These are phyloP conservation scores for Tauraco hartlaubi DNA, from an alignment of 2,797 vertebrate genomes.

Conservation along the genomic window DNA sequence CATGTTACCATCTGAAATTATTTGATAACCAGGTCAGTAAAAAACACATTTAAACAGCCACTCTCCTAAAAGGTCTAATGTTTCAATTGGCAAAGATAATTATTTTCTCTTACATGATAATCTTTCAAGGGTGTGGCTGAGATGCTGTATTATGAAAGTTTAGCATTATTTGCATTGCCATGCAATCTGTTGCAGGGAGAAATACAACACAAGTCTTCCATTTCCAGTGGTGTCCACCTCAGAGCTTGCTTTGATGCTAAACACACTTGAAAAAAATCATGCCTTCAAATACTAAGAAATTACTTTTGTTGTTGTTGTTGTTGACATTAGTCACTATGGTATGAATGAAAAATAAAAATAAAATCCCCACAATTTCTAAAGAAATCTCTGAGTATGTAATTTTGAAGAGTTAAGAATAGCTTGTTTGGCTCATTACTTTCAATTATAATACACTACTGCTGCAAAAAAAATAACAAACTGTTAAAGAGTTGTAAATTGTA, in stretches of 20 bases:
- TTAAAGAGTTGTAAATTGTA: not conserved
- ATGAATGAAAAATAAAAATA: not conserved
- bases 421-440: not conserved
- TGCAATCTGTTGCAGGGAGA: not conserved
- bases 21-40: not conserved
- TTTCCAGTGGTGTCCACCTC: not conserved
- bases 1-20: not conserved
- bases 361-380: not conserved
- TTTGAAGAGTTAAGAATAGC: slow-evolving; percentile 4
- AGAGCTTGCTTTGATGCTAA: not conserved
- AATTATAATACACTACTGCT: not conserved
- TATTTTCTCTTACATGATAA: not conserved
- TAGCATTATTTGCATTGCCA: not conserved
- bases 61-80: not conserved
- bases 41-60: not conserved
- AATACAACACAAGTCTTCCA: not conserved
- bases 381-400: not conserved
- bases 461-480: not conserved
- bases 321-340: not conserved
- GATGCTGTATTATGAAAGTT: not conserved
- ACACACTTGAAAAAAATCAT: not conserved
- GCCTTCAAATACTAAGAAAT: not conserved
- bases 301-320: not conserved
- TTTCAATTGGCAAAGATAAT: not conserved
- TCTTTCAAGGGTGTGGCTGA: not conserved